These are phyloP conservation scores for Tetheella fluctuosa DNA, from an alignment of 2,888 invertebrate species.

Conservation along the genomic window DNA sequence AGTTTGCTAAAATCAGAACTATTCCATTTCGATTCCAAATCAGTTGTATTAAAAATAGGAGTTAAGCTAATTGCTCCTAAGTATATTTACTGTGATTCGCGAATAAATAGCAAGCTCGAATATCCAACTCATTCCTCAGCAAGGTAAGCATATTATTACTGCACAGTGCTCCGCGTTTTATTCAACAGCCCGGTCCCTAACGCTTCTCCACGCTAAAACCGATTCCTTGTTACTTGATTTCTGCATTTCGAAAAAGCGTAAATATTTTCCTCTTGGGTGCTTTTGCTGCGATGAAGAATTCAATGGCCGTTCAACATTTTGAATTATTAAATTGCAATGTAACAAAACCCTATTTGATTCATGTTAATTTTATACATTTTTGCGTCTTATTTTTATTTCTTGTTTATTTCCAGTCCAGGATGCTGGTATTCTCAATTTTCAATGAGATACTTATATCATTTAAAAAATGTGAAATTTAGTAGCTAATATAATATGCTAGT, in stretches of 20 bases:
- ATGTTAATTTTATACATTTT: constrained; percentile 36
- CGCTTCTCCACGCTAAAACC: constrained; percentile 79
- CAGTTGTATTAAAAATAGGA: neutral
- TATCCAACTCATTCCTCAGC: constrained; percentile 63
- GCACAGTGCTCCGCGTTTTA: constrained; percentile 68
- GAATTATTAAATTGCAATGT: constrained; percentile 67
- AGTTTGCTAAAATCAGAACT: neutral
- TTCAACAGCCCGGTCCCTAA: constrained; percentile 71
- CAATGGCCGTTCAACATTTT: constrained; percentile 64
- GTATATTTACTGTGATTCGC: neutral
- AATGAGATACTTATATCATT: too few relatives aligned
- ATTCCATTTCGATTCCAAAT: neutral
- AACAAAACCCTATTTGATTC: constrained; percentile 36
- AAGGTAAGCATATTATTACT: constrained; percentile 75
- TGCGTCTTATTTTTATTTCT: constrained; percentile 21
- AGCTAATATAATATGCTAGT: too few relatives aligned
- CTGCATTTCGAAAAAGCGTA: constrained; percentile 83
- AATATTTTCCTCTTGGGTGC: constrained; percentile 81
- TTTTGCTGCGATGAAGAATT: constrained; percentile 73
- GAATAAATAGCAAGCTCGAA: constrained; percentile 37
- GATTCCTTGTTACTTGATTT: constrained; percentile 83
- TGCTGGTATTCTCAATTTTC: too few relatives aligned
- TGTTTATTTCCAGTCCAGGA: constrained; percentile 21
- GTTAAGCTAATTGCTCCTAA: constrained; percentile 4
- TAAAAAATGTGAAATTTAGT: too few relatives aligned